phyloP scores from a whole-genome alignment of 2,113 vertebrate species.

The Chlamydotis undulata region DNA sequence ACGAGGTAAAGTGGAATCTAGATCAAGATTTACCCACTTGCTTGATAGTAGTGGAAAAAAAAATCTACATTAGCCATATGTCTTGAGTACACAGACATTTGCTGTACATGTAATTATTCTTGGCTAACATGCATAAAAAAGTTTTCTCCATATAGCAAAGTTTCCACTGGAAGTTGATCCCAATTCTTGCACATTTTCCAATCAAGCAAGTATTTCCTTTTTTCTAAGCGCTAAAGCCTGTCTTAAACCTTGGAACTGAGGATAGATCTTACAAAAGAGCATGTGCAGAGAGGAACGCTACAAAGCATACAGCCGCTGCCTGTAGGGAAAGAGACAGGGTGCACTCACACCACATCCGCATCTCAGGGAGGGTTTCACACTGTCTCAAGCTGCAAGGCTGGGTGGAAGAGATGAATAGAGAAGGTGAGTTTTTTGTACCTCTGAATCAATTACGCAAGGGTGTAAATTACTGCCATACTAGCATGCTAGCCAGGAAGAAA shows the following conservation, averaged over 20 bases:
- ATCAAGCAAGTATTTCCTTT: neutral
- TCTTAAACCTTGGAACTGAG: neutral
- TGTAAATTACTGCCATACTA: neutral
- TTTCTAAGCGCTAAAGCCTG: neutral
- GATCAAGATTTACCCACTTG: neutral
- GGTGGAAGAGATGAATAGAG: neutral
- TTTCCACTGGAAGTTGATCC: neutral
- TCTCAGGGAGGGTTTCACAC: neutral
- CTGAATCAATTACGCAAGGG: neutral
- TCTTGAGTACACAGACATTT: neutral
- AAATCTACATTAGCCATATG: neutral
- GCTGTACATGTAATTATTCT: neutral
- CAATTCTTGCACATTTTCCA: neutral
- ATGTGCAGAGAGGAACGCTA: neutral
- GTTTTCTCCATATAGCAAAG: neutral
- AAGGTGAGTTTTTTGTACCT: neutral
- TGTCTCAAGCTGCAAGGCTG: neutral
- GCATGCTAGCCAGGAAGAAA: neutral
- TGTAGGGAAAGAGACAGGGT: accelerated
- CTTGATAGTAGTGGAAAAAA: neutral
- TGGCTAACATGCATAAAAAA: neutral
- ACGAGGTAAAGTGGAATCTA: neutral
- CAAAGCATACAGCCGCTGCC: neutral
- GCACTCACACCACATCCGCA: accelerated
- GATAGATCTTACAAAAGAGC: neutral